phyloP scores from a whole-genome alignment of 1,140 invertebrate genomes.

The Spodoptera litura region DNA sequence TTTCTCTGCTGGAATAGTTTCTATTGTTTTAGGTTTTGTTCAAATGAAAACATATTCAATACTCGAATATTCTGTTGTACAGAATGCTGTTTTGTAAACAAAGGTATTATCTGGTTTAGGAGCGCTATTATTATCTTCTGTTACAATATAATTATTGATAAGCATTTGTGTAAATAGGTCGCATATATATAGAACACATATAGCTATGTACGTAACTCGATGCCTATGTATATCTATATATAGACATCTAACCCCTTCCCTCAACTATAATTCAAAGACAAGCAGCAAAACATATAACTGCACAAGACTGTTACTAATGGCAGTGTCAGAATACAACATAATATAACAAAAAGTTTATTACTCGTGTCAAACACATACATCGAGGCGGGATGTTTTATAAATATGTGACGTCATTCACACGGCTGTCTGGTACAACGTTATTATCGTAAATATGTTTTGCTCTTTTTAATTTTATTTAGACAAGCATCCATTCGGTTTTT shows the following conservation, averaged over 20 bases:
- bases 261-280: slow-evolving; percentile 6
- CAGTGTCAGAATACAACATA: background rate
- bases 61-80: no score
- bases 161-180: no score
- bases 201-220: no score
- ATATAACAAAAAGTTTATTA: slow-evolving; percentile 35
- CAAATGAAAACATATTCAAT: no score
- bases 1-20: background rate
- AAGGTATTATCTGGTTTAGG: no score
- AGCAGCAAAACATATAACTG: background rate
- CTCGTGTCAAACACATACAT: slow-evolving; percentile 26
- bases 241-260: background rate
- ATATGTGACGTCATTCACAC: slow-evolving; percentile 5
- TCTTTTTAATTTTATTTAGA: background rate
- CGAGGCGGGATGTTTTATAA: slow-evolving; percentile 23
- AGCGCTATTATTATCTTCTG: no score
- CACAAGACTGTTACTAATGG: slow-evolving; percentile 7
- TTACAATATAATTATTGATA: no score
- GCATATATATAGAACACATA: no score
- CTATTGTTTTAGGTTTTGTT: no score
- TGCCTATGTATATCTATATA: no score
- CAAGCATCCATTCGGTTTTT: no score
- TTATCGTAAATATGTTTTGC: slow-evolving; percentile 32
- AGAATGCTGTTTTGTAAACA: no score
- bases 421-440: background rate